Base-by-base conservation (phyloP, 2,888 invertebrate species). In the Pristionchus exspectatus region DNA sequence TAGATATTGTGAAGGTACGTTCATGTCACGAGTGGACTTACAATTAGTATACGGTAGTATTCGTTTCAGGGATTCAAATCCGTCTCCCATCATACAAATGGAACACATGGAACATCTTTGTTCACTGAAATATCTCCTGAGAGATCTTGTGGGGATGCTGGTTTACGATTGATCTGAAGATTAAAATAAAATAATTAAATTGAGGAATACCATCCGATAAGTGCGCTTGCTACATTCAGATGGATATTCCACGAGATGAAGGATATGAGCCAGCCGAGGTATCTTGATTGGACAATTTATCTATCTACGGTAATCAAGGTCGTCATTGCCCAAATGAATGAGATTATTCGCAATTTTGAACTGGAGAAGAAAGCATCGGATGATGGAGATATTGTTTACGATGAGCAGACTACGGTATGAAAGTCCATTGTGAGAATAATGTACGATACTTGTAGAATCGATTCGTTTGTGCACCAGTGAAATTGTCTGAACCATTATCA, bases 151-250 rank as follows among this genome's bases (percentile, higher is more conserved):
- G 84, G 84, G 9, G 84, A 85, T 33, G 84, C 84, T 30, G 84
- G 84, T 85, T 59, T 33, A 24, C 21, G 5, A 5, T 33, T 21
- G 33, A 38, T 83, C 27, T 44, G n/a, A 18, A 10, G 84, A 59
- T 2, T 33, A 85, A 33, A 12, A 2, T 63, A 85, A 12, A 33
- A 38, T 33, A 59, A 5, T 30, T 2, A n/a, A 33, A 33, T 24
- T n/a, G 27, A 87, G 69, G 87, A 30, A 87, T 69, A 2, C 87
- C 87, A 21, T 66, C 69, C 2, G 87, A 66, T 24, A 69, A 69
- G 33, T 87, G 87, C 44, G 63, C 87, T 4, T 87, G 87, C 69
- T 87, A 87, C 69, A 66, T 87, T 24, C 50, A 87, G 50, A 66
- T 87, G 87, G 63, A 87, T 69, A 44, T 87, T 87, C 87, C 87